These are phyloP conservation scores for Limenitis camilla DNA, from an alignment of 2,888 invertebrate species.

Conservation along the genomic window DNA sequence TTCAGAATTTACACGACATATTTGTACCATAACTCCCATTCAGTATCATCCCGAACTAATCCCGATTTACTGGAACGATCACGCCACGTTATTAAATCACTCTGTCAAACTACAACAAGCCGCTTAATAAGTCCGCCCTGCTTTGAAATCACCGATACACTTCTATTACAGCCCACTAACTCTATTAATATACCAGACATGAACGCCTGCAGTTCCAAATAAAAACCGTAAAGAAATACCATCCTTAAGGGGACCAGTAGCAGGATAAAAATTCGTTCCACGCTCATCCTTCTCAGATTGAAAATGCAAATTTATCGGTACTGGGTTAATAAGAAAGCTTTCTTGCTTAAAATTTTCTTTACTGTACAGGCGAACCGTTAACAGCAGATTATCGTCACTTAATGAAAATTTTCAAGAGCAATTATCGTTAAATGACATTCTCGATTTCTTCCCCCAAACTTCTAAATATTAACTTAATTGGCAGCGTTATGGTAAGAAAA, in stretches of 20 bases:
- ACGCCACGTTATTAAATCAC: constrained; percentile 64
- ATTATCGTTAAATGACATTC: constrained; percentile 52
- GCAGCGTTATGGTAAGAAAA: constrained; percentile 6
- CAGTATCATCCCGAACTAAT: constrained; percentile 52
- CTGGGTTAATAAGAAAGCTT: constrained; percentile 41
- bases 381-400: constrained; percentile 42
- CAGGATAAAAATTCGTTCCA: constrained; percentile 17
- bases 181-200: constrained; percentile 41
- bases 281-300: constrained; percentile 26
- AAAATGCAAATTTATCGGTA: constrained; percentile 35
- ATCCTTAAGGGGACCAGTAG: constrained; percentile 11
- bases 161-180: constrained; percentile 47
- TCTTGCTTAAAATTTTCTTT: constrained; percentile 39
- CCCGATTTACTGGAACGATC: constrained; percentile 66
- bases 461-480: constrained; percentile 37
- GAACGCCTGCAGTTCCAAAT: constrained; percentile 23
- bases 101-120: constrained; percentile 68
- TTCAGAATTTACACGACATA: constrained; percentile 35
- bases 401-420: constrained; percentile 45
- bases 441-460: constrained; percentile 32
- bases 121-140: constrained; percentile 58
- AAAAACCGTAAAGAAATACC: constrained; percentile 23
- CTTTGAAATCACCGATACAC: constrained; percentile 51
- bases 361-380: constrained; percentile 35
- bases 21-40: constrained; percentile 56